Base-by-base conservation (phyloP, 1,140 invertebrate genomes). In the Drosophila carrolli region DNA sequence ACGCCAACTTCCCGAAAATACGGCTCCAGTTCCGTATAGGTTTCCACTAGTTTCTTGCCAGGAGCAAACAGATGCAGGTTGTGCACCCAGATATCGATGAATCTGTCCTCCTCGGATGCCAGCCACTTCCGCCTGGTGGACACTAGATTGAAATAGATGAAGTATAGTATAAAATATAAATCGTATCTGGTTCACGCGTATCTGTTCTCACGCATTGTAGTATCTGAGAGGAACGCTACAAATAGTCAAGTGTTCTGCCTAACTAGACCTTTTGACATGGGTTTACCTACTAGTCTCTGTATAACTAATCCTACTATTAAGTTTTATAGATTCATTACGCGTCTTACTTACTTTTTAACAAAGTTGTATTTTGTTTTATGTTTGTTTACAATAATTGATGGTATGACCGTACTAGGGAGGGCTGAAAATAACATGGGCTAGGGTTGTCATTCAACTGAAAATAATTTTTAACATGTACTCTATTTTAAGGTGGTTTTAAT, bases 51-150 rank as follows among this genome's bases (percentile, higher is more conserved):
- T n/a, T 41, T 71, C 19, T 29, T 68, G 13, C 63, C 43, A n/a
- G 37, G 11, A 0, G 14, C 16, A 5, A 70, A 71, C 5, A 71
- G 67, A 9, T 48, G 29, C 27, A 71, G 11, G 43, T 71, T 68
- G 3, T 57, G 43, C 8, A 23, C 32, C 67, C 67, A 71, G 10
- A 71, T 44, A 1, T 68, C 35, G 37, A 71, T 71, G 11, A 71
- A 71, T 9, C 32, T 23, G 43, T 71, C 67, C 43, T 71, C 67
- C 35, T 71, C 67, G 27, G 13, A 23, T 9, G 43, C 43, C 16
- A 13, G 23, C 67, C 67, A 71, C 41, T 68, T 71, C 10, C 63
- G 44, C 10, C 41, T 66, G 27, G 2, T 10, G n/a, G 40, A 7
- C 67, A 68, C 63, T 70, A 8, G 2, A 57, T 19, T 6, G 2